Evolutionary conservation across 2,888 invertebrate species (phyloP).

Genomic region (Craniophora ligustri): DNA sequence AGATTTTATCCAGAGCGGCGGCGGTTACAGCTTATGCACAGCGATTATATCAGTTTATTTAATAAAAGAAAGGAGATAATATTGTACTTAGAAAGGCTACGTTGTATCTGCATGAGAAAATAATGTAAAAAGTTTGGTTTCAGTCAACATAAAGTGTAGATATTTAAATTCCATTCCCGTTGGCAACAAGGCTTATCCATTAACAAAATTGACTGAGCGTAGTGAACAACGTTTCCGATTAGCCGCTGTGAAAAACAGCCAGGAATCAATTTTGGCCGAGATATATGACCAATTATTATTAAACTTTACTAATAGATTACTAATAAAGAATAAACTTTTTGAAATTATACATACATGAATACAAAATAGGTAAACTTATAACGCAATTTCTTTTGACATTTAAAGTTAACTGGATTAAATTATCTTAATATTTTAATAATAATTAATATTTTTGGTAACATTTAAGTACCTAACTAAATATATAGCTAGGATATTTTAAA

Average conservation of each 20-base stretch:
- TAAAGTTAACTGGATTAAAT: too few species aligned
- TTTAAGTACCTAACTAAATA: too few species aligned
- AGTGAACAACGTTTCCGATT: conserved; percentile 51
- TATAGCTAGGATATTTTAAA: too few species aligned
- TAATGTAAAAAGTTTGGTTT: conserved; percentile 15
- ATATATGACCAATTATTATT: conserved; percentile 28
- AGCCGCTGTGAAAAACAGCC: conserved; percentile 52
- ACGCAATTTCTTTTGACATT: too few species aligned
- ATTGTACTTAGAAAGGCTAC: conserved; percentile 10
- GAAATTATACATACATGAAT: too few species aligned
- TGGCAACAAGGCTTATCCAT: conserved; percentile 43
- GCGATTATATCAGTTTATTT: conserved; percentile 55
- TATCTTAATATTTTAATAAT: too few species aligned
- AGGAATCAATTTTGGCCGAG: conserved; percentile 46
- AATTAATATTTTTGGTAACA: too few species aligned
- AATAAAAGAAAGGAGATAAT: conserved; percentile 37
- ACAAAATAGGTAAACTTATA: too few species aligned
- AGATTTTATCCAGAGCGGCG: conserved; percentile 61
- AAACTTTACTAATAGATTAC: too few species aligned
- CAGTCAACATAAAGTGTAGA: conserved; percentile 20
- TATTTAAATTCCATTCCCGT: conserved; percentile 25
- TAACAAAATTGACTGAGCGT: conserved; percentile 52
- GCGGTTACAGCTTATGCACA: conserved; percentile 44
- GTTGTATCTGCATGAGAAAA: conserved; percentile 11
- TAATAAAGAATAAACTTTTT: too few species aligned